Conservation (phyloP, 2,888 invertebrate species). For the Pammene aurita region DNA sequence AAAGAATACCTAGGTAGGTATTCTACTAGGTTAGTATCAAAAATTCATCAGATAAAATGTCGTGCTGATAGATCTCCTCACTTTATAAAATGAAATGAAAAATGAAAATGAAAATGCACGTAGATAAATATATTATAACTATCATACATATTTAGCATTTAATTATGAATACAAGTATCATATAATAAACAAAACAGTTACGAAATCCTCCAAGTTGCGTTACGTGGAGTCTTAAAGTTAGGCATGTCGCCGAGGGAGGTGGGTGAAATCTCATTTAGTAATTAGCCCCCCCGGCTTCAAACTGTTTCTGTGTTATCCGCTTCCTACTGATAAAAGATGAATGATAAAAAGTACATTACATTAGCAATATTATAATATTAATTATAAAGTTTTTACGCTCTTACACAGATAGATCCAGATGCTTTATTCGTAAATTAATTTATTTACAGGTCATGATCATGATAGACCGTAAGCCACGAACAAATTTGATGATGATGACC, state of each 20-base stretch:
- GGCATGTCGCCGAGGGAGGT: slow-evolving; percentile 25
- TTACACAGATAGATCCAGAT: background rate
- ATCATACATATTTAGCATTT: too few species aligned
- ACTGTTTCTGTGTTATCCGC: slow-evolving; percentile 29
- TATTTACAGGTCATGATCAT: too few species aligned
- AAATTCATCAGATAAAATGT: too few species aligned
- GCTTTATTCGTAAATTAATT: too few species aligned
- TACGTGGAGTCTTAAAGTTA: slow-evolving; percentile 24
- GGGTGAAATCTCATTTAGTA: slow-evolving; percentile 42
- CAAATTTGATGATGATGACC: too few species aligned
- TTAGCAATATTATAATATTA: slow-evolving; percentile 36
- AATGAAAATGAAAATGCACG: too few species aligned
- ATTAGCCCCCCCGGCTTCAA: slow-evolving; percentile 36
- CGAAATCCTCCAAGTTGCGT: slow-evolving; percentile 2
- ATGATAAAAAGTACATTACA: slow-evolving; percentile 38
- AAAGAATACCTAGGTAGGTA: too few species aligned
- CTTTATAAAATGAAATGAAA: too few species aligned
- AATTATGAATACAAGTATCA: background rate
- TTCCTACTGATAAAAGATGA: slow-evolving; percentile 39
- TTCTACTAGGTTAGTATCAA: too few species aligned
- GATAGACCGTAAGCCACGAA: too few species aligned
- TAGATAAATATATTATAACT: too few species aligned
- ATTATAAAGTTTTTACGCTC: background rate
- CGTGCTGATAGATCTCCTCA: too few species aligned
- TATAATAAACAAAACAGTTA: background rate